Evolutionary conservation across 1,140 invertebrate species (phyloP).

Genomic region (Pissodes strobi): DNA sequence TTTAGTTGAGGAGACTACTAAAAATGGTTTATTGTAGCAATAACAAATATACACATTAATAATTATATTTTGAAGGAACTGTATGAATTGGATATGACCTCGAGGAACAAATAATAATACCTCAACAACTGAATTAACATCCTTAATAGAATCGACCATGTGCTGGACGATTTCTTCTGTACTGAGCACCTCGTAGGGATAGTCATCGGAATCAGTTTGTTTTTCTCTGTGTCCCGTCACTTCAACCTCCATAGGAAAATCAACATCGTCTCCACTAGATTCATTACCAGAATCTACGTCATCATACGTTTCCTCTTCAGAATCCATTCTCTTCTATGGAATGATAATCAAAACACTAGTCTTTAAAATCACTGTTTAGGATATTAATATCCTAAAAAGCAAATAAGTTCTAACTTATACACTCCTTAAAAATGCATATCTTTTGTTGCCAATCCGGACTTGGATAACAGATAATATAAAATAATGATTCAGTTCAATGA

Average conservation of each 20-base stretch:
- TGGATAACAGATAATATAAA: too few relatives aligned
- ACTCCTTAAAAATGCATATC: conserved; percentile 21
- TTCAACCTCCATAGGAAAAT: conserved; percentile 90
- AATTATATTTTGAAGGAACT: too few relatives aligned
- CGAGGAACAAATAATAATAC: too few relatives aligned
- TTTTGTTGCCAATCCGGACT: conserved; percentile 20
- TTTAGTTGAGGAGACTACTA: too few relatives aligned
- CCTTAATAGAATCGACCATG: conserved; percentile 96
- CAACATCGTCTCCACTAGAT: conserved; percentile 88
- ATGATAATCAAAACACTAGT: background rate
- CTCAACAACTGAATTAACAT: conserved; percentile 88
- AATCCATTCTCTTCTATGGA: conserved; percentile 72
- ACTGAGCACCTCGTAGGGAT: conserved; percentile 90
- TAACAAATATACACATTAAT: background rate
- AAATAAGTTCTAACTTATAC: background rate
- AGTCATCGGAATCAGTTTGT: conserved; percentile 83
- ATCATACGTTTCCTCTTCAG: conserved; percentile 87
- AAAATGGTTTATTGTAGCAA: too few relatives aligned
- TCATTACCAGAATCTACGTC: conserved; percentile 91
- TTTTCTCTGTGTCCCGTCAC: conserved; percentile 74
- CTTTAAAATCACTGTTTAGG: too few relatives aligned
- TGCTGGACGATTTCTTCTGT: conserved; percentile 96
- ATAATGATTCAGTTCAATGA: conserved; percentile 7
- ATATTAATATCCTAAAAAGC: too few relatives aligned
- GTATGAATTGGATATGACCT: too few relatives aligned